Conservation (phyloP, 30 jellyfish, hydroid and myxozoan genomes). For the Cassiopea andromeda region DNA sequence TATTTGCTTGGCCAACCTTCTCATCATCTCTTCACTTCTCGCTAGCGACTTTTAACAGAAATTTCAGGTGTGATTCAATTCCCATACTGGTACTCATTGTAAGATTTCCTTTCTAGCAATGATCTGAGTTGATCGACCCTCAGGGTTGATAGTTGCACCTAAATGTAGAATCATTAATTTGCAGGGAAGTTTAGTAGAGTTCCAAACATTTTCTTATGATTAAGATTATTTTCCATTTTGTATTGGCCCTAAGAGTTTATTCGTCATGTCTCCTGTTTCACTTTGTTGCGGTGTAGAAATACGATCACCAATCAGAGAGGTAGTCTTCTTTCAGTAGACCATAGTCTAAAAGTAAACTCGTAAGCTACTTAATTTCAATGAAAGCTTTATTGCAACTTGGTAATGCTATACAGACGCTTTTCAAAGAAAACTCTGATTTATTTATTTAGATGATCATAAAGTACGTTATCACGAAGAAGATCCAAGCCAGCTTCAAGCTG, state of each 20-base stretch:
- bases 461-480: conserved; percentile 76
- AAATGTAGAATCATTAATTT: too few species aligned
- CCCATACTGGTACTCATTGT: too few species aligned
- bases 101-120: too few species aligned
- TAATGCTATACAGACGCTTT: neutral
- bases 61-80: too few species aligned
- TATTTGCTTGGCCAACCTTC: too few species aligned
- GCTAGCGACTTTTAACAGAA: too few species aligned
- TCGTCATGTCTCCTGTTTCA: neutral
- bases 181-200: too few species aligned
- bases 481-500: conserved; percentile 59
- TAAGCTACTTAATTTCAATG: neutral
- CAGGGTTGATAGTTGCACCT: too few species aligned
- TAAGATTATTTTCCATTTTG: too few species aligned
- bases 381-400: neutral
- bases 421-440: neutral
- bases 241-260: neutral
- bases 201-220: too few species aligned
- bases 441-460: conserved; percentile 43
- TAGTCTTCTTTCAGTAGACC: neutral
- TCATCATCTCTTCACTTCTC: too few species aligned
- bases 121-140: too few species aligned
- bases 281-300: neutral
- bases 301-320: neutral
- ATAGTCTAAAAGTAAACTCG: neutral